Evolutionary conservation across 2,888 invertebrate genomes (phyloP), one percentile per base, ranked within the genome.

Genomic region (Morpho helenor): DNA sequence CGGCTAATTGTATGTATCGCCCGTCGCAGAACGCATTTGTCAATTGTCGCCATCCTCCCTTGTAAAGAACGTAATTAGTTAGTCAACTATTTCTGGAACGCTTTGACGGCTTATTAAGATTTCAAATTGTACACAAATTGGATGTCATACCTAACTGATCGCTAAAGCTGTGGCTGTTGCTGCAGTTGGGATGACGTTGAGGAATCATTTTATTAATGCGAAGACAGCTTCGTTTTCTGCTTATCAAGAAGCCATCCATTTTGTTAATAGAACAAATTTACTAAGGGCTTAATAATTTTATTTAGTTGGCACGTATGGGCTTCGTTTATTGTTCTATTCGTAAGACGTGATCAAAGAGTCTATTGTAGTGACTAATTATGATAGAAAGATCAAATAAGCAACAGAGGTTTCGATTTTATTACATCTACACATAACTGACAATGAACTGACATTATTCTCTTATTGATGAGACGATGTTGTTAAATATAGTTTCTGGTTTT

Each of bases 101-200:
- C 84, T 87, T 86, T 87, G 89, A 87, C 88, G 87, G 89, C 87
- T 89, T 87, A 87, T 89, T 90, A 90, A 85, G 80, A 83, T 86
- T 85, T 86, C 82, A 85, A 86, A 89, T 90, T 83, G 87, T 78
- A 87, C 86, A 87, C 87, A 88, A 87, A 90, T 89, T 88, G 79
- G 80, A 76, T 88, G 89, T 89, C 89, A 83, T 76, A 79, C 75
- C 79, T 85, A 82, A 87, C 84, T 82, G 81, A 85, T 88, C 76
- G 78, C 80, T 77, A 77, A 79, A 62, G 71, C 45, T 23, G 42
- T 73, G 16, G 72, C 74, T 74, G 66, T 65, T 71, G 67, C 68
- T 66, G 63, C 71, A 67, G 67, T 66, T 60, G 39, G 60, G 46
- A 60, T 63, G 73, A 76, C 76, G 74, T 71, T 79, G 84, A 88